Conservation (phyloP, 2,113 vertebrate species). For the Eulemur macaco region DNA sequence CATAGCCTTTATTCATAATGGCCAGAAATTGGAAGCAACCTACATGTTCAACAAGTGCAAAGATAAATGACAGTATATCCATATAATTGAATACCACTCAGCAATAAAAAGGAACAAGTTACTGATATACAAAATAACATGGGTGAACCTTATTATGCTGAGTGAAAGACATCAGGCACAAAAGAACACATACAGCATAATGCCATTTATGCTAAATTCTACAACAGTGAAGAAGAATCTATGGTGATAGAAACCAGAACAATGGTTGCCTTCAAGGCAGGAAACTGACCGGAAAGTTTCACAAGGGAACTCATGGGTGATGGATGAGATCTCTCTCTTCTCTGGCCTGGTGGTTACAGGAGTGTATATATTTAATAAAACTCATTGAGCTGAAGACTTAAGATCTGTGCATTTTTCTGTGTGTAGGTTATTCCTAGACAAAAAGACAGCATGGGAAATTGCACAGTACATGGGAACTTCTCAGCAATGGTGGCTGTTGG, state of each 20-base stretch:
- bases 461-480: background rate
- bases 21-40: background rate
- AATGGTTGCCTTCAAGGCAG: background rate
- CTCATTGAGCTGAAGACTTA: too few species aligned
- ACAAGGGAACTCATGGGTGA: background rate
- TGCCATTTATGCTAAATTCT: background rate
- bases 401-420: background rate
- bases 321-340: background rate
- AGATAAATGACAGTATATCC: background rate
- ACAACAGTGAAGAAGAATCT: background rate
- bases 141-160: background rate
- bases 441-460: background rate
- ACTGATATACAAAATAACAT: background rate
- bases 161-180: background rate
- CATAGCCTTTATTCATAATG: background rate
- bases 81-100: background rate
- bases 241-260: background rate
- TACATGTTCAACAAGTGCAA: background rate
- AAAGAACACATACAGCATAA: background rate
- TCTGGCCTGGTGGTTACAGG: too few species aligned
- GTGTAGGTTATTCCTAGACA: background rate
- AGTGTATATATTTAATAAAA: background rate
- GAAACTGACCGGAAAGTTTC: too few species aligned
- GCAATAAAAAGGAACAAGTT: background rate
- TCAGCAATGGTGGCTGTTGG: background rate